Base-by-base conservation (phyloP, 1,140 invertebrate genomes). In the Drosophila pseudoobscura region DNA sequence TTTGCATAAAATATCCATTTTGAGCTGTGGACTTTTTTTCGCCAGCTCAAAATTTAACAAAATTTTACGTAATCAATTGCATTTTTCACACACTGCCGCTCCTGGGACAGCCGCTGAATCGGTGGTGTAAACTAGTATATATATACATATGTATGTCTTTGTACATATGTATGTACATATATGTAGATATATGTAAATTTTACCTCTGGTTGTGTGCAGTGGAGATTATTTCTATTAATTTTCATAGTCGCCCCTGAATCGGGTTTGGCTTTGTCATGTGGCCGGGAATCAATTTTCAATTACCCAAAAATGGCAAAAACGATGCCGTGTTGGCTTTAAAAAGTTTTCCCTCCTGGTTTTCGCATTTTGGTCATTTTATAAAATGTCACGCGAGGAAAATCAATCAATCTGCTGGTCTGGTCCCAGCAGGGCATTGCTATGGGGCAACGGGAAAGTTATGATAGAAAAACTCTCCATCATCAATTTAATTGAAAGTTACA, bases 401-500 rank as follows among this genome's bases (percentile, higher is more conserved):
- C 82, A 82, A 85, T 85, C 82, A 85, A 87, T 53, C 58, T 63
- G 49, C 29, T 59, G 20, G 17, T 26, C 4, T 51, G 17, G 53
- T 55, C 29, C 7, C 7, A 29, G 29, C 6, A 26, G 35, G 31
- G 31, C 31, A 31, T 8, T 31, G 29, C 31, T 4, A 1, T 9
- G 31, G 35, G 4, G 3, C 35, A 8, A 13, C 35, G 35, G 35
- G 3, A 39, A 52, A 61, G 55, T 55, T 62, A 55, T 65, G 31
- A 54, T 74, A 70, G 66, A 59, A 65, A 65, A 64, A 64, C 29
- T 75, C 61, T 43, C 55, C 43, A 50, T 70, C 77, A 85, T 82
- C 78, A 87, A 87, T 85, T 87, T 75, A 77, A 85, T 85, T 80
- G 74, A 55, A 71, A 88, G 82, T 88, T 87, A 72, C 83, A 80